Evolutionary conservation across 37 sponge, comb jelly and placozoan species (phyloP), one percentile per base, ranked within the genome.

Genomic region (Haliclona indistincta): DNA sequence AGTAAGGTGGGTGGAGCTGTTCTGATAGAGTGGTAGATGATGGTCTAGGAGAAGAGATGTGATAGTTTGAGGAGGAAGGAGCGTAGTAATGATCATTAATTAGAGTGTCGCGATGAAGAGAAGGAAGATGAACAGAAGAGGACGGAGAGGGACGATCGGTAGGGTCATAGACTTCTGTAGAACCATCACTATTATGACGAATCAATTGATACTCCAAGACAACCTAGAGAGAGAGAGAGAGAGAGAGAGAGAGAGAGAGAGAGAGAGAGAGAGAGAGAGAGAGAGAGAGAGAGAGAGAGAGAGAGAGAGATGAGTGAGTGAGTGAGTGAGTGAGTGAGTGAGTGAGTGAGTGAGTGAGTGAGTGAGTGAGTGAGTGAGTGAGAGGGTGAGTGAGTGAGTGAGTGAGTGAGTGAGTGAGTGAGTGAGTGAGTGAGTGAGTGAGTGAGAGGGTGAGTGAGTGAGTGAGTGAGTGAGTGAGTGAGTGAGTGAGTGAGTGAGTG

Each of bases 281-380:
- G 64, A 34, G 64, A 33, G 33, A 10, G 10, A 33, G 33, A 33
- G 64, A 63, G 64, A 11, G 35, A 33, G 64, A 17, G 64, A 63
- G 33, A 33, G 62, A 60, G 62, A 60, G 62, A 26, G 62, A 26
- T n/a, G n/a, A n/a, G n/a, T n/a, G n/a, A n/a, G n/a, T n/a, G 68
- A 26, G 45, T 20, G 28, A 58, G 35, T 26, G 64, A 2, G 64
- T 26, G 70, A 36, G 64, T 7, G 30, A 20, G 64, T 32, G 25
- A 26, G n/a, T 32, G 55, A 5, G 32, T 70, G 54, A 47, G 64
- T 2, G 4, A 2, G 30, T 3, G 3, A 2, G 35, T 2, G 34
- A 30, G 3, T 3, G 35, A 20, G 2, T 26, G 35, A 20, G 34
- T 34, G 7, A 35, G 35, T 63, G 35, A 20, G 64, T 63, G 32